A percentile compares a stretch with the other conserved stretches of the same genome.
phyloP scores from a whole-genome alignment of 2,888 invertebrate genomes.

The Pristionchus japonicus region DNA sequence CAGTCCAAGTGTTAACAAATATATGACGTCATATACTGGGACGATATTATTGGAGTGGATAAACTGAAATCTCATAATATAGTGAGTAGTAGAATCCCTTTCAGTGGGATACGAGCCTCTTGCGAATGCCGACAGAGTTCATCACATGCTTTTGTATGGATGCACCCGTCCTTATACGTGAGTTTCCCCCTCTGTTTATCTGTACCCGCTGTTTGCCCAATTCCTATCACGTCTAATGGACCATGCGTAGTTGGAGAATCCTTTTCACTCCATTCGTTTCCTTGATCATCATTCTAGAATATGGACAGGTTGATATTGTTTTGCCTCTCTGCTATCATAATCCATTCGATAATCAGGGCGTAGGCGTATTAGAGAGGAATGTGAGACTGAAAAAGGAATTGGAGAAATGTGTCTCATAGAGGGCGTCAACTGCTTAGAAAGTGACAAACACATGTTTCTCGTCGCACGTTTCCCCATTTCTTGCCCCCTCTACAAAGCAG shows the following conservation, averaged over 20 bases:
- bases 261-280: background rate
- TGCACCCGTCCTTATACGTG: slow-evolving; percentile 73
- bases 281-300: background rate
- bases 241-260: background rate
- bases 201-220: slow-evolving; percentile 11
- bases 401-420: background rate
- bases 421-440: slow-evolving; percentile 74
- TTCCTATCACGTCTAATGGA: background rate
- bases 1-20: background rate
- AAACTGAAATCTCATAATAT: background rate
- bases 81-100: slow-evolving; percentile 50
- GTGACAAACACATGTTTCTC: slow-evolving; percentile 79
- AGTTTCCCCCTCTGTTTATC: background rate
- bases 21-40: background rate
- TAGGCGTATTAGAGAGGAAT: background rate
- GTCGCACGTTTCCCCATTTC: slow-evolving; percentile 77
- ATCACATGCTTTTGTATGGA: slow-evolving; percentile 81
- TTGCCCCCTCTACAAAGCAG: background rate
- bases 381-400: background rate
- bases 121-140: slow-evolving; percentile 79
- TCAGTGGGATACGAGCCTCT: slow-evolving; percentile 79
- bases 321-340: background rate
- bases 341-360: background rate
- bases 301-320: background rate
- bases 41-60: background rate